These are phyloP conservation scores for Oceanodroma leucorhoa DNA, from an alignment of 2,797 vertebrate species.

Conservation along the genomic window DNA sequence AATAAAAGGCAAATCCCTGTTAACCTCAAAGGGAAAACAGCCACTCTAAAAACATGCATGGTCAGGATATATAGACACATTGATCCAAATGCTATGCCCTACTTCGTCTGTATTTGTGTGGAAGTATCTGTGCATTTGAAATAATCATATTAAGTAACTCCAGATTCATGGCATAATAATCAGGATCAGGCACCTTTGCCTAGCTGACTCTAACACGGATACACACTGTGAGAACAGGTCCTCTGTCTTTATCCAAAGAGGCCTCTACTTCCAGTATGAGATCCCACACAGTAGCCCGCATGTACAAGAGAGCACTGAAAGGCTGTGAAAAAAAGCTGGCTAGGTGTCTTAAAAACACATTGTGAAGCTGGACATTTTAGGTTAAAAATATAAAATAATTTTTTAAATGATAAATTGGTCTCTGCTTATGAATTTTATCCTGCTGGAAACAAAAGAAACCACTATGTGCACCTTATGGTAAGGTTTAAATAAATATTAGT, in stretches of 20 bases:
- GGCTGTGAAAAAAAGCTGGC: background rate
- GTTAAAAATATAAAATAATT: constrained; percentile 58
- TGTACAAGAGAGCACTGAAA: background rate
- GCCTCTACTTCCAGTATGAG: background rate
- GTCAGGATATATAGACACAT: background rate
- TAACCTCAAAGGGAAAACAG: background rate
- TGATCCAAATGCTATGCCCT: background rate
- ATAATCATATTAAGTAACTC: background rate
- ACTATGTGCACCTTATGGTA: constrained; percentile 62
- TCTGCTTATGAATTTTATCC: constrained; percentile 56
- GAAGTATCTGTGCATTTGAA: background rate
- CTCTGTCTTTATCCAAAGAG: background rate
- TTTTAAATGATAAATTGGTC: constrained; percentile 49
- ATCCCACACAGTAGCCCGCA: background rate
- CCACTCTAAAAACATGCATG: background rate
- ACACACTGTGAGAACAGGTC: background rate
- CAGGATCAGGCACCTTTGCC: background rate
- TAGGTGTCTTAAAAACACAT: background rate
- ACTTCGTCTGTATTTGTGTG: background rate
- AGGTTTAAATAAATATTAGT: constrained; percentile 71
- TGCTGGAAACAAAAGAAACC: constrained; percentile 68
- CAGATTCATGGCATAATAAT: background rate
- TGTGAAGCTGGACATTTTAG: background rate
- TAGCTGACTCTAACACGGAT: background rate
- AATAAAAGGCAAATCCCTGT: background rate